Base-by-base conservation (phyloP, 2,888 invertebrate species). In the Blera fallax region DNA sequence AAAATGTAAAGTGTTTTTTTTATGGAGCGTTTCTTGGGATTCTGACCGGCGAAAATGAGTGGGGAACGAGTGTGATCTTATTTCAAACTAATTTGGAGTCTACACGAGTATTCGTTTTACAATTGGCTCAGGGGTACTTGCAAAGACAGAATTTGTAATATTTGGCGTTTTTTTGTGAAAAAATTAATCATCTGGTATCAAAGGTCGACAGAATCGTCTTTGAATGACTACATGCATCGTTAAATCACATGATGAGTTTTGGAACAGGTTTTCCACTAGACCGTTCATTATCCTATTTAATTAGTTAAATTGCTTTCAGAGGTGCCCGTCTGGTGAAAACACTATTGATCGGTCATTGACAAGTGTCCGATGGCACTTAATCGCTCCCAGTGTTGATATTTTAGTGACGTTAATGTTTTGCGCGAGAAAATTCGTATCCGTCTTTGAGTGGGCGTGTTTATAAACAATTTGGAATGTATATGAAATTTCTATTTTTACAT, bases 381-480 rank as follows among this genome's bases (percentile, higher is more conserved):
- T n/a, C 29, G 29, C 43, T 7, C 18, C 45, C 43, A 24, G 10
- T 48, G 48, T 7, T 50, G 18, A n/a, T n/a, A 14, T 40, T 73
- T 32, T 52, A 40, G 43, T 52, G 62, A 73, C 37, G 40, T 10
- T 27, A 40, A 73, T 52, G 62, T 6, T 27, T 27, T 34, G 34
- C 34, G 27, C 32, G 37, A 48, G 34, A 10, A 58, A 43, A 16
- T 29, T 18, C 50, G 60, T 18, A 72, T n/a, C 2, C 50, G 37
- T 24, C 27, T 14, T n/a, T 29, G 56, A 72, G 82, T 72, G 37
- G 62, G 78, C 32, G 72, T 78, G 65, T 83, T 78, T 67, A 78
- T 58, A 77, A 82, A 82, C 72, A 82, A 70, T 29, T 72, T 76
- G 4, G 6, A 48, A 64, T 58, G 8, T 67, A 1, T 11, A 16